Percentiles rank a stretch among this genome's conserved stretches.
phyloP scores from a whole-genome alignment of 1,140 invertebrate genomes.

The Drosophila cardini region DNA sequence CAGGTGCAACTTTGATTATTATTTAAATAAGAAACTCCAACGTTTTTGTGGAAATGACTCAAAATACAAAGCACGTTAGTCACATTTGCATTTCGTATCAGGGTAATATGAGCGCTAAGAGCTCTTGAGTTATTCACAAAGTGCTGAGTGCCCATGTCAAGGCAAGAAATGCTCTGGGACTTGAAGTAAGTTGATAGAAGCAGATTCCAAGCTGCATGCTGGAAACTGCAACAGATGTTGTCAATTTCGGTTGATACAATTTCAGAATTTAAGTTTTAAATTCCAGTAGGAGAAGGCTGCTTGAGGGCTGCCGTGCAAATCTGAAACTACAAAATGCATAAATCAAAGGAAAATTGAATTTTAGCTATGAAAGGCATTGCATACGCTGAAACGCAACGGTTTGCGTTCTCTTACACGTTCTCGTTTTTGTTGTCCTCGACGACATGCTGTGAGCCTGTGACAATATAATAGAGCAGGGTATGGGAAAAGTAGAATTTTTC shows the following conservation, averaged over 20 bases:
- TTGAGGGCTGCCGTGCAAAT: slow-evolving; percentile 50
- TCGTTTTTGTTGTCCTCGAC: slow-evolving; percentile 6
- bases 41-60: neutral
- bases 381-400: slow-evolving; percentile 36
- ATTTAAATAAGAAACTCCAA: neutral
- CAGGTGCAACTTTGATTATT: neutral
- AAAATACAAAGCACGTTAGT: slow-evolving; percentile 7
- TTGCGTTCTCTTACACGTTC: slow-evolving; percentile 23
- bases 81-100: slow-evolving; percentile 19
- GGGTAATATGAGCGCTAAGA: slow-evolving; percentile 6
- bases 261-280: slow-evolving; percentile 59
- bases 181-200: slow-evolving; percentile 3
- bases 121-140: slow-evolving; percentile 7
- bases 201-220: neutral
- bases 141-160: slow-evolving; percentile 24
- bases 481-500: neutral
- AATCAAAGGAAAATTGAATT: slow-evolving; percentile 80
- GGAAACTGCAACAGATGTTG: slow-evolving; percentile 27
- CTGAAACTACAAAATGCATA: slow-evolving; percentile 70
- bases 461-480: slow-evolving; percentile 53
- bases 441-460: slow-evolving; percentile 58
- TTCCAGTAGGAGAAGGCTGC: slow-evolving; percentile 19
- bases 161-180: slow-evolving; percentile 6
- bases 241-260: slow-evolving; percentile 47
- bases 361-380: slow-evolving; percentile 60